Conservation (phyloP, 2,888 invertebrate genomes). For the Charanyca ferruginea region DNA sequence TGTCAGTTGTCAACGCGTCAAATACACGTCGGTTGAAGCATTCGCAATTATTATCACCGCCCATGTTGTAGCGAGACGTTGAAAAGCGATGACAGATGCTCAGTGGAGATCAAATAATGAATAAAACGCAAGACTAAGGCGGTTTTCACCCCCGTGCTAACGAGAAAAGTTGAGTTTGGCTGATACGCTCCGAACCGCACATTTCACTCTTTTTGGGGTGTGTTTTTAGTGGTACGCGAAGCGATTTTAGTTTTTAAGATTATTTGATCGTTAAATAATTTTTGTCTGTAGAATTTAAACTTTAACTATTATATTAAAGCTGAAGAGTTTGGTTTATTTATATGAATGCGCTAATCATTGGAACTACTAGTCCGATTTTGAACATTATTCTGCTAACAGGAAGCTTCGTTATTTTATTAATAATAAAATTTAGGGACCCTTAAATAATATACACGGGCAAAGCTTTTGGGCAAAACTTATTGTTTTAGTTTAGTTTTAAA, state of each 20-base stretch:
- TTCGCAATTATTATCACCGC: conserved; percentile 67
- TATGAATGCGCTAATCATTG: too few relatives aligned
- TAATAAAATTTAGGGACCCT: too few relatives aligned
- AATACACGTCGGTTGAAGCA: conserved; percentile 41
- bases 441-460: too few relatives aligned
- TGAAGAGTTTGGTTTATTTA: too few relatives aligned
- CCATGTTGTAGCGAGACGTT: conserved; percentile 58
- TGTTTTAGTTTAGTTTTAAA: too few relatives aligned
- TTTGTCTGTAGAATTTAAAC: too few relatives aligned
- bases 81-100: conserved; percentile 84
- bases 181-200: conserved; percentile 79
- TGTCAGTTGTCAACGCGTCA: conserved; percentile 60
- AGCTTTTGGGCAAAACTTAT: too few relatives aligned
- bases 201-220: conserved; percentile 74
- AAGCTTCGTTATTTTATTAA: too few relatives aligned
- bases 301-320: too few relatives aligned
- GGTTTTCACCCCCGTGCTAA: conserved; percentile 82
- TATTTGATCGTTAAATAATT: too few relatives aligned
- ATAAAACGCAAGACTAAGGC: conserved; percentile 84
- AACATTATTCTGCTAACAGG: too few relatives aligned
- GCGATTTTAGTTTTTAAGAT: conserved; percentile 48
- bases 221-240: conserved; percentile 30
- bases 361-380: too few relatives aligned
- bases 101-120: conserved; percentile 85
- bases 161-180: conserved; percentile 87